These are phyloP conservation scores for Drosophila pegasa DNA, from an alignment of 2,888 invertebrate genomes.

Conservation along the genomic window DNA sequence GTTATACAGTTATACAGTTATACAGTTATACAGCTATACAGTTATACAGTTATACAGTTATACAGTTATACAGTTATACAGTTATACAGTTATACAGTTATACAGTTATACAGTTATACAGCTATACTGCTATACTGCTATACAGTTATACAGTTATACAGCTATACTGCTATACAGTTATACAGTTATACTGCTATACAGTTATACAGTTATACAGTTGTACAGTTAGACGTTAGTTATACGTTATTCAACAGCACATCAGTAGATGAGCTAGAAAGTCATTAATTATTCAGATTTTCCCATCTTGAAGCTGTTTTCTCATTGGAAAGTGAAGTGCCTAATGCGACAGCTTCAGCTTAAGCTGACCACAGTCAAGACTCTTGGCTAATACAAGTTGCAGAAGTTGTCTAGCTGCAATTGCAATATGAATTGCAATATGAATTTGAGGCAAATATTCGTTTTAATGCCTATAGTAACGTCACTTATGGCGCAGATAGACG, in stretches of 20 bases:
- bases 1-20: too few relatives aligned
- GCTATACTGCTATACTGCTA: too few relatives aligned
- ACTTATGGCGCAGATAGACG: conserved; percentile 8
- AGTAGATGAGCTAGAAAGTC: conserved; percentile 3
- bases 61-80: too few relatives aligned
- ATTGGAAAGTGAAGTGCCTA: conserved; percentile 7
- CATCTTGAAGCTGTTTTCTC: conserved; percentile 17
- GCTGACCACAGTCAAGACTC: conserved; percentile 9
- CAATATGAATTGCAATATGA: conserved; percentile 37
- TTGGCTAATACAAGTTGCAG: conserved; percentile 19
- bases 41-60: too few relatives aligned
- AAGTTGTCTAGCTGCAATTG: conserved; percentile 11
- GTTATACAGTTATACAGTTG: too few relatives aligned
- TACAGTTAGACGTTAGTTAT: too few relatives aligned
- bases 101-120: too few relatives aligned
- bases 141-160: too few relatives aligned
- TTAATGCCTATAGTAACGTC: conserved; percentile 24
- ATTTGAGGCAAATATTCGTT: conserved; percentile 39
- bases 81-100: too few relatives aligned
- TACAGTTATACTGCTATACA: too few relatives aligned
- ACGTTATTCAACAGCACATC: neutral
- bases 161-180: too few relatives aligned
- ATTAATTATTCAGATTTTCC: conserved; percentile 8
- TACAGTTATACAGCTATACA: too few relatives aligned
- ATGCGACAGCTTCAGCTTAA: conserved; percentile 18